phyloP scores from a whole-genome alignment of 1,140 invertebrate species.

The Polypedilum vanderplanki region DNA sequence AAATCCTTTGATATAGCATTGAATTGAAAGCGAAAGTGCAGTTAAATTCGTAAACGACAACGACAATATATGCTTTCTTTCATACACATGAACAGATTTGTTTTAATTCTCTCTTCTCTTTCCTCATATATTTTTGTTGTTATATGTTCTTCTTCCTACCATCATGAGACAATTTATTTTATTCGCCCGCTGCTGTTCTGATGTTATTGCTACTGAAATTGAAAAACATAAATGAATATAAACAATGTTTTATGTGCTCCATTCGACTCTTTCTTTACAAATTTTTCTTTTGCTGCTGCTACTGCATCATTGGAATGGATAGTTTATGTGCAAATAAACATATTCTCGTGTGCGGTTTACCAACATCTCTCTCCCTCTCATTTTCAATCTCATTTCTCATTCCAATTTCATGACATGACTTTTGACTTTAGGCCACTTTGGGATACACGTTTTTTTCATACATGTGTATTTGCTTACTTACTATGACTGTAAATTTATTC shows the following conservation, averaged over 20 bases:
- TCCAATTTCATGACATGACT: not conserved
- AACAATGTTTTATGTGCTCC: conserved; percentile 1
- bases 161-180: conserved; percentile 20
- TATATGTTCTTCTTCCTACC: not conserved
- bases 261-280: not conserved
- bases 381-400: not conserved
- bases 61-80: not conserved
- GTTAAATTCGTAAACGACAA: not conserved
- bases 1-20: conserved; percentile 23
- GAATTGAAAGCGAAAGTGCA: conserved; percentile 27
- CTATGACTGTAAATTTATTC: too few relatives aligned
- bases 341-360: conserved; percentile 5
- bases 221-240: conserved; percentile 16
- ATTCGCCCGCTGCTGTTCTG: not conserved
- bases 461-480: not conserved
- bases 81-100: conserved; percentile 7
- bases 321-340: conserved; percentile 13
- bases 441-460: not conserved
- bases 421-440: conserved; percentile 11
- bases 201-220: not conserved
- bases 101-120: not conserved
- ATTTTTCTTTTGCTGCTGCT: not conserved
- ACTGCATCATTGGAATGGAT: not conserved
- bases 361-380: not conserved
- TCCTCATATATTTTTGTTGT: not conserved